Base-by-base conservation (phyloP, 2,113 vertebrate genomes). In the Dryoscopus gambensis region DNA sequence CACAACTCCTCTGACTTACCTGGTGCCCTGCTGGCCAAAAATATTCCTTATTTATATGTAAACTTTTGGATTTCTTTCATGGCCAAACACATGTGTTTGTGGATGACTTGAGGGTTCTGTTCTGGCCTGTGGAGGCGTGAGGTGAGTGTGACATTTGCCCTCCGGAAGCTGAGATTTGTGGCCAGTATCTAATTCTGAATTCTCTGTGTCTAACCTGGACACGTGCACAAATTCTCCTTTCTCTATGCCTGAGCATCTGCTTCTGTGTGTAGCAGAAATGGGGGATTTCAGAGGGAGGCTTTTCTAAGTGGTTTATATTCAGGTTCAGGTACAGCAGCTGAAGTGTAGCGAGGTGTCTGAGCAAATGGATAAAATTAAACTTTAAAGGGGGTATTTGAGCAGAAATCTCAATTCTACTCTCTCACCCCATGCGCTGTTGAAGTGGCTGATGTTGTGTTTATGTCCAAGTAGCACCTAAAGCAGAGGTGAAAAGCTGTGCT, bases 161-260 rank as follows among this genome's bases (percentile, higher is more conserved):
- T 55, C 22, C 64, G 47, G 59, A 68, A 83, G 63, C 33, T 71
- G 53, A 37, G 65, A 8, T 87, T 35, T 56, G 21, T 52, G 12
- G 30, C 24, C 8, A 27, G 1, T 13, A 0, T 39, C 3, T 11
- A 5, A 55, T 3, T 9, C 11, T n/a, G n/a, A 42, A 64, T 63
- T 77, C 59, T 50, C 6, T 39, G 24, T 86, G 30, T 35, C 44
- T 39, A 6, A 60, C 15, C 9, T 9, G 33, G 60, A 6, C 33
- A 2, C 0, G 3, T 70, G 59, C 56, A 19, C 56, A 59, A 31
- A 24, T 59, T 37, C 23, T 24, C 47, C 55, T 63, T 31, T 70
- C 46, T 28, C 7, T 73, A 27, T 57, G 31, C 16, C 16, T 50
- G 0, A 28, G 40, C 25, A 20, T 18, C 49, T 63, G 20, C 42